phyloP scores from a whole-genome alignment of 2,888 invertebrate genomes.

The Leucozona laternaria region DNA sequence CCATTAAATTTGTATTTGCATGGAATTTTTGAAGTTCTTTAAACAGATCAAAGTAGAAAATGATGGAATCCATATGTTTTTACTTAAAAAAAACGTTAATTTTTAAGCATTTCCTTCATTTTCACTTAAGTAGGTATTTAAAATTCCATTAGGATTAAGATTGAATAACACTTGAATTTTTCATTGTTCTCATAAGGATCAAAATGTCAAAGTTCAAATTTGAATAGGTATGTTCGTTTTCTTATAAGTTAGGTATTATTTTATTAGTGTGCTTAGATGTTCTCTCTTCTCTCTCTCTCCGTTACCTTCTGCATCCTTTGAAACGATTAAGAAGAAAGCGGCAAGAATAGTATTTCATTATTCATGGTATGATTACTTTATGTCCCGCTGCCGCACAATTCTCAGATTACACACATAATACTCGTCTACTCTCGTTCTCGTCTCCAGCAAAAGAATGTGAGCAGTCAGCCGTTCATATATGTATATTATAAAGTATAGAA shows the following conservation, averaged over 20 bases:
- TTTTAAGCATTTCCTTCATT: background rate
- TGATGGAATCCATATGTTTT: background rate
- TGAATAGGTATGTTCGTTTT: background rate
- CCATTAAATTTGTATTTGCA: conserved; percentile 61
- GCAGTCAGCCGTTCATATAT: conserved; percentile 44
- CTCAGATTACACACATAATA: conserved; percentile 19
- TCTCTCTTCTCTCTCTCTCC: background rate
- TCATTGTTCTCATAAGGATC: conserved; percentile 19
- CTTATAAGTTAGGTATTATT: too few species aligned
- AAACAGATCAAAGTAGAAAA: background rate
- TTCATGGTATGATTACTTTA: conserved; percentile 62
- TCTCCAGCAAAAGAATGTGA: conserved; percentile 43
- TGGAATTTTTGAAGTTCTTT: conserved; percentile 7
- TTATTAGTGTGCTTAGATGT: conserved; percentile 23
- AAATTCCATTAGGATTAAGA: conserved; percentile 24
- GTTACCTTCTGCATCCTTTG: too few species aligned
- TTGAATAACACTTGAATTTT: conserved; percentile 33
- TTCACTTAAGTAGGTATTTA: conserved; percentile 3
- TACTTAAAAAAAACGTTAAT: too few species aligned
- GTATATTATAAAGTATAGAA: conserved; percentile 2
- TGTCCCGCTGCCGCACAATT: conserved; percentile 35
- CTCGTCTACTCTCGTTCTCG: background rate
- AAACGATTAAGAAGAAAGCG: conserved; percentile 30
- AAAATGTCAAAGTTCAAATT: conserved; percentile 28
- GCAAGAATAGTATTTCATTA: conserved; percentile 58